phyloP scores from a whole-genome alignment of 2,888 invertebrate genomes.

The Magallana nippona region DNA sequence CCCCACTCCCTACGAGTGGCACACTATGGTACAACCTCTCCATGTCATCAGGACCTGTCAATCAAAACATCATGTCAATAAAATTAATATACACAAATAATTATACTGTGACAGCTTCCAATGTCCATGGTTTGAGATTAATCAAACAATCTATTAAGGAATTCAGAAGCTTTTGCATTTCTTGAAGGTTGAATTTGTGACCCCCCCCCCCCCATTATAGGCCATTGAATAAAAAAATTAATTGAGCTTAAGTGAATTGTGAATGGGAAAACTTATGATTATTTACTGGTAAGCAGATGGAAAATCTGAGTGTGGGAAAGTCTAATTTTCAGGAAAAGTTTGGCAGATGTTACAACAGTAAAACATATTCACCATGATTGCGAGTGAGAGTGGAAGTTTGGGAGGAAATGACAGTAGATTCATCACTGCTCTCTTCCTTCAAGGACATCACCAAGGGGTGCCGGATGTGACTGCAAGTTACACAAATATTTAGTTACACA shows the following conservation, averaged over 20 bases:
- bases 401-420: conserved; percentile 95
- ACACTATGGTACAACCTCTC: conserved; percentile 58
- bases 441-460: conserved; percentile 63
- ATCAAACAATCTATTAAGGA: too few species aligned
- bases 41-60: conserved; percentile 71
- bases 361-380: conserved; percentile 82
- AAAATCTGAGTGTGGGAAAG: too few species aligned
- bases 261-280: too few species aligned
- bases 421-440: conserved; percentile 95
- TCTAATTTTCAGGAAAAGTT: too few species aligned
- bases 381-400: conserved; percentile 97
- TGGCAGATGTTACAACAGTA: too few species aligned
- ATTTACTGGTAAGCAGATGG: too few species aligned
- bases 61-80: background rate
- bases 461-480: conserved; percentile 60
- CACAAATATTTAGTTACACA: background rate
- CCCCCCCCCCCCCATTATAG: too few species aligned
- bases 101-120: background rate
- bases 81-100: background rate
- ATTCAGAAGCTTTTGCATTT: too few species aligned
- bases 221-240: too few species aligned
- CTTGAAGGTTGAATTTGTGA: too few species aligned
- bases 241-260: too few species aligned
- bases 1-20: background rate
- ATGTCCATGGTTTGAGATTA: too few species aligned